Evolutionary conservation across 64 coral and sea anemone genomes (phyloP).

Genomic region (Porites lutea): DNA sequence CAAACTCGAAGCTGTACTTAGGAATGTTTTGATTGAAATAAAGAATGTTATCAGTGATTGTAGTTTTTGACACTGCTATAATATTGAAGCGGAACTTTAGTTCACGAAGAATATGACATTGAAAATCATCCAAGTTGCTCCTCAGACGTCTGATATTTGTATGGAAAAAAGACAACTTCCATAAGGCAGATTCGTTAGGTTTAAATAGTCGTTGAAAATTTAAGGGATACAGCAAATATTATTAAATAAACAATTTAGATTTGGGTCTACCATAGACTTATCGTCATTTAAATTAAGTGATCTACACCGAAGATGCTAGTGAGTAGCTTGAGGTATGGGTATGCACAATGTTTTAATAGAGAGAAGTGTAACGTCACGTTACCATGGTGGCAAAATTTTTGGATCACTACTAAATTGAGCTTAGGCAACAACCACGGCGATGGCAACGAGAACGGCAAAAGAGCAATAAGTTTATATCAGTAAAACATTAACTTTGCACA

Average conservation of each 20-base stretch:
- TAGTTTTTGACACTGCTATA: constrained; percentile 7
- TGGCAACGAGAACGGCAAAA: no score
- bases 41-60: constrained; percentile 17
- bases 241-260: constrained; percentile 20
- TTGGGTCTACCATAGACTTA: constrained; percentile 16
- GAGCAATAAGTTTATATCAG: no score
- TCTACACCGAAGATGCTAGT: constrained; percentile 36
- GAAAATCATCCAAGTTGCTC: neutral
- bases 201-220: constrained; percentile 32
- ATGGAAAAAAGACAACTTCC: constrained; percentile 17
- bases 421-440: no score
- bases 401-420: no score
- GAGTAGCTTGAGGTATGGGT: constrained; percentile 31
- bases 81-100: constrained; percentile 28
- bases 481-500: no score
- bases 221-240: constrained; percentile 30
- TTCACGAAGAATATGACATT: neutral
- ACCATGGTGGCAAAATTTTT: no score
- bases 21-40: neutral
- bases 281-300: constrained; percentile 48
- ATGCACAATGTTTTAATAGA: no score
- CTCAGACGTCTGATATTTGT: constrained; percentile 22
- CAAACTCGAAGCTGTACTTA: constrained; percentile 34
- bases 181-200: neutral
- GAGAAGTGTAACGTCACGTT: no score